A percentile compares a stretch with the other conserved stretches of the same genome.
These are phyloP conservation scores for Zaprionus capensis DNA, from an alignment of 1,140 invertebrate species.

Conservation along the genomic window DNA sequence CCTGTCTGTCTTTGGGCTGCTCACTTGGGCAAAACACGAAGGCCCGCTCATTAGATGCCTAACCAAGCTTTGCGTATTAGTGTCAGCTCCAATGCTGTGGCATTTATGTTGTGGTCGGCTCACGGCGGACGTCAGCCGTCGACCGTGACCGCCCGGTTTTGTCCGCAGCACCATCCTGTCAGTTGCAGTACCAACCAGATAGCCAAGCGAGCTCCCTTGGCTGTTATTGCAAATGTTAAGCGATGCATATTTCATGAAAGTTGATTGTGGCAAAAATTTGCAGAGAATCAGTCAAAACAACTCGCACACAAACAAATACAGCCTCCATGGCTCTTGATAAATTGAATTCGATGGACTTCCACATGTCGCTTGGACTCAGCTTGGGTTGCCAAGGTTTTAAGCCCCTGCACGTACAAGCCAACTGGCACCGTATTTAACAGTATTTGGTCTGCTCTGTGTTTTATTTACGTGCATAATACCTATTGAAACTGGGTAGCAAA, in stretches of 20 bases:
- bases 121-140: neutral
- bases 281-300: slow-evolving; percentile 48
- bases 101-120: slow-evolving; percentile 60
- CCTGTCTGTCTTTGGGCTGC: slow-evolving; percentile 25
- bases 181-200: slow-evolving; percentile 37
- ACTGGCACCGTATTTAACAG: slow-evolving; percentile 15
- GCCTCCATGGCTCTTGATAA: slow-evolving; percentile 25
- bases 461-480: slow-evolving; percentile 44
- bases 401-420: slow-evolving; percentile 33
- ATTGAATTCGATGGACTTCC: slow-evolving; percentile 53
- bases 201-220: slow-evolving; percentile 7
- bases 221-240: slow-evolving; percentile 54
- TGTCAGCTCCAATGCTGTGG: slow-evolving; percentile 70
- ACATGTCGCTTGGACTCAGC: slow-evolving; percentile 2
- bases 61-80: slow-evolving; percentile 75
- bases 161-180: slow-evolving; percentile 38
- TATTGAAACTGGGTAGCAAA: neutral
- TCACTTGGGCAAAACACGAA: slow-evolving; percentile 39
- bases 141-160: slow-evolving; percentile 28
- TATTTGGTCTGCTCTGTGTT: slow-evolving; percentile 17
- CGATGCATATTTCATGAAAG: slow-evolving; percentile 73
- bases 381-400: slow-evolving; percentile 27
- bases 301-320: neutral
- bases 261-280: slow-evolving; percentile 47
- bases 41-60: slow-evolving; percentile 71